Evolutionary conservation across 2,113 vertebrate species (phyloP).

Genomic region (Tichodroma muraria): DNA sequence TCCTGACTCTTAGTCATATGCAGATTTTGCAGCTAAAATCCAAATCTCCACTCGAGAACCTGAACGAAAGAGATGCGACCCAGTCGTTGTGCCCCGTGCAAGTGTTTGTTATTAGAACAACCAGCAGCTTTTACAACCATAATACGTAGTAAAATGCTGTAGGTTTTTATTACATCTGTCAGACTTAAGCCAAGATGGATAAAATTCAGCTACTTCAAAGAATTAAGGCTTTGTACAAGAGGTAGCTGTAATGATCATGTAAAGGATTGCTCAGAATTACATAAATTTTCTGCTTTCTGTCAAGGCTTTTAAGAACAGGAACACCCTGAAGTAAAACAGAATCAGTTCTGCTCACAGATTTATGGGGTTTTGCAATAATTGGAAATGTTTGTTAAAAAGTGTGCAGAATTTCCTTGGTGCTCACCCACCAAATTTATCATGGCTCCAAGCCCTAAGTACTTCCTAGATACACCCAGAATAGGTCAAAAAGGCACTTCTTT

Average conservation of each 20-base stretch:
- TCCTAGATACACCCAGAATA: neutral
- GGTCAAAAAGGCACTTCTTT: neutral
- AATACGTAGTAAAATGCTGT: neutral
- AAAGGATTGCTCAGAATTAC: neutral
- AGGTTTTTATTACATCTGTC: neutral
- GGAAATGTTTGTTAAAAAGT: neutral
- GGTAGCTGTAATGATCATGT: neutral
- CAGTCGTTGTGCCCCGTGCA: neutral
- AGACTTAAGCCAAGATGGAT: neutral
- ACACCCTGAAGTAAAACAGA: neutral
- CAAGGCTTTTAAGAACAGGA: neutral
- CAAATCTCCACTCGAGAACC: neutral
- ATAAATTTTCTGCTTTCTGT: neutral
- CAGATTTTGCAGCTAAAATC: neutral
- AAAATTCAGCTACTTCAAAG: slow-evolving; percentile 12
- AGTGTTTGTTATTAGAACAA: neutral
- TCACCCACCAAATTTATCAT: neutral
- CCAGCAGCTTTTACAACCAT: neutral
- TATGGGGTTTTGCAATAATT: neutral
- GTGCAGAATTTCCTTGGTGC: neutral
- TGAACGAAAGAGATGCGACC: neutral
- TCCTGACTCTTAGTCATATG: slow-evolving; percentile 32
- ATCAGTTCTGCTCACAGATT: neutral
- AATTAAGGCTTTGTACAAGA: neutral
- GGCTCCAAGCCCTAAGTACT: neutral